Base-by-base conservation (phyloP, 92 coral and sea anemone species). In the Palythoa caribaeorum region DNA sequence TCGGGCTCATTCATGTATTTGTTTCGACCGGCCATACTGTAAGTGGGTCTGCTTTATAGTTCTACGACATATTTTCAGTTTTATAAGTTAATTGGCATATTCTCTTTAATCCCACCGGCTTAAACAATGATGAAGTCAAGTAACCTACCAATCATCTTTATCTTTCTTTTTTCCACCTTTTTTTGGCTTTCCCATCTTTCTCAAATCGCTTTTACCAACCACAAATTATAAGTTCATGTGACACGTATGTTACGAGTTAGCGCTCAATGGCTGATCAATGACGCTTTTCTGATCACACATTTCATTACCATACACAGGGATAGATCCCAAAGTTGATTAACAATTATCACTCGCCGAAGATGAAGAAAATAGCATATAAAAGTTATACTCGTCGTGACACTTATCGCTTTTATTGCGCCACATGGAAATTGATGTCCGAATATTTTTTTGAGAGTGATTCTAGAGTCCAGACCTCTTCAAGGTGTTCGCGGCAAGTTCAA, bases 161-260 rank as follows among this genome's bases (percentile, higher is more conserved):
- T 90, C 98, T 90, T 93, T 95, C 92, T 94, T 96, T 84, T 92
- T 96, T 7, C 89, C 92, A 39, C 94, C 96, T 92, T 95, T 96
- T 94, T 96, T 96, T 47, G 96, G 97, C 84, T 95, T 96, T 72
- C 98, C 98, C 98, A 95, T 95, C 83, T 70, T 63, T 63, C 9
- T 71, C 71, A 79, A 79, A 47, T 3, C 5, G 20, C 16, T 7
- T 81, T 38, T 16, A 48, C 44, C 86, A 57, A 55, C 73, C 14
- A 35, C 38, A 59, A 9, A 44, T 75, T 28, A 16, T n/a, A 16
- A 11, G 2, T 36, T 21, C 47, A 28, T 11, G 37, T 81, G 75
- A 81, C 86, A 81, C 86, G 86, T 81, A 81, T 9, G 20, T 10
- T 59, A 55, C 11, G 50, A 37, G 37, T 4, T 78, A 20, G 47